Evolutionary conservation across 2,888 invertebrate species (phyloP).

Genomic region (Chymomyza amoena): DNA sequence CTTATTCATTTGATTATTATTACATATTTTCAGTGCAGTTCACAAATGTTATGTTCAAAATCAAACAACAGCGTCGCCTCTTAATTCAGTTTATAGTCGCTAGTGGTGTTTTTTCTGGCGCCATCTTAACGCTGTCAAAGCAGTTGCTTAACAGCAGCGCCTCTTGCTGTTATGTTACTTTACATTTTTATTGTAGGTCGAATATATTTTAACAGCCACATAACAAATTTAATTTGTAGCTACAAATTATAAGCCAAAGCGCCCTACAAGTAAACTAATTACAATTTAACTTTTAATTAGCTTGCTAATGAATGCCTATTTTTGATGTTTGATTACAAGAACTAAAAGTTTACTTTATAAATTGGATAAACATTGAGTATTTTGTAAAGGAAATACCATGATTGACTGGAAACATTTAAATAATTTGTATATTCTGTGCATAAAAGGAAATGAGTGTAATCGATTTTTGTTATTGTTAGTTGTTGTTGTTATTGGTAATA

Average conservation of each 20-base stretch:
- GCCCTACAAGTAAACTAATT: not conserved
- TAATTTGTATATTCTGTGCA: too few species aligned
- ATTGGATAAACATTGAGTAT: not conserved
- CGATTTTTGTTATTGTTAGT: too few species aligned
- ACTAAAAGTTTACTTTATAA: not conserved
- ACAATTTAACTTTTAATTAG: not conserved
- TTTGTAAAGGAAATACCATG: too few species aligned
- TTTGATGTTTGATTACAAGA: not conserved
- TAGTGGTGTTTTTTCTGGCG: not conserved
- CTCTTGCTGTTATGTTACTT: not conserved
- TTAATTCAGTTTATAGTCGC: too few species aligned
- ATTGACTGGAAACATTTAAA: too few species aligned
- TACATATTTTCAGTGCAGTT: too few species aligned
- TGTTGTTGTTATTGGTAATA: too few species aligned
- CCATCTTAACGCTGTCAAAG: not conserved
- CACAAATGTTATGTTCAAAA: too few species aligned
- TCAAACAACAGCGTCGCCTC: too few species aligned
- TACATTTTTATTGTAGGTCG: not conserved
- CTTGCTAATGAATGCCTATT: not conserved
- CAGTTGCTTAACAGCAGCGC: not conserved
- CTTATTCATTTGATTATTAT: too few species aligned
- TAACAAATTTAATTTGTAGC: not conserved
- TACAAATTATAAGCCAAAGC: too few species aligned
- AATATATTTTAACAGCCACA: not conserved
- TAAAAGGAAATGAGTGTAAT: too few species aligned